Evolutionary conservation across 1,140 invertebrate species (phyloP).

Genomic region (Calliopsis andreniformis): DNA sequence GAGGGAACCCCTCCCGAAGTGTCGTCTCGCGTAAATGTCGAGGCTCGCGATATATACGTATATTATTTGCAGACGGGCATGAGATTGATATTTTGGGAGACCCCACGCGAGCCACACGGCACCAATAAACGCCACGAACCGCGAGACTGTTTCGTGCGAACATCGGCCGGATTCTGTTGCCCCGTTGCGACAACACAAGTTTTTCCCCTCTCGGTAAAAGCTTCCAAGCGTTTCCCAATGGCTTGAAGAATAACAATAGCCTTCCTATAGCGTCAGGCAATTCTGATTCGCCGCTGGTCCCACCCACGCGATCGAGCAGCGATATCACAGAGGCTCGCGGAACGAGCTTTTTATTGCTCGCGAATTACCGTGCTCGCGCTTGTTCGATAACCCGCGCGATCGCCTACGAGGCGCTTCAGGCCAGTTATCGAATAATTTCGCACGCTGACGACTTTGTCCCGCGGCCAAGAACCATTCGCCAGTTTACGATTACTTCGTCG

Average conservation of each 20-base stretch:
- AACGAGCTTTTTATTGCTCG: not conserved
- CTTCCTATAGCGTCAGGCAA: no score
- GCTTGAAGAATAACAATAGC: constrained; percentile 7
- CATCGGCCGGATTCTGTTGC: constrained; percentile 49
- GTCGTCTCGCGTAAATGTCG: constrained; percentile 42
- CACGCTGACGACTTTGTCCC: not conserved
- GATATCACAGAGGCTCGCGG: not conserved
- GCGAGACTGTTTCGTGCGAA: constrained; percentile 47
- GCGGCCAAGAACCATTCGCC: not conserved
- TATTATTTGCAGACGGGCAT: constrained; percentile 66
- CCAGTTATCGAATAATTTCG: not conserved
- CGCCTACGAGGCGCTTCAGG: not conserved
- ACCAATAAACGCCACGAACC: constrained; percentile 69
- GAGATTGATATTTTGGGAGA: constrained; percentile 79
- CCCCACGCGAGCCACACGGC: constrained; percentile 76
- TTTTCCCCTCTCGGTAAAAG: not conserved
- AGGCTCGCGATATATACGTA: constrained; percentile 58
- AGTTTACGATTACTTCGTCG: constrained; percentile 10
- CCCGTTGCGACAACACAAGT: not conserved
- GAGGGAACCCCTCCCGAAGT: not conserved
- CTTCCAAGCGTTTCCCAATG: constrained; percentile 24
- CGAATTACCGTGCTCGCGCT: not conserved
- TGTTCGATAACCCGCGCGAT: not conserved
- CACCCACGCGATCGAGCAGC: no score
- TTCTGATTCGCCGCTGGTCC: not conserved